Base-by-base conservation (phyloP, 1,140 invertebrate genomes). In the Drosophila azteca region DNA sequence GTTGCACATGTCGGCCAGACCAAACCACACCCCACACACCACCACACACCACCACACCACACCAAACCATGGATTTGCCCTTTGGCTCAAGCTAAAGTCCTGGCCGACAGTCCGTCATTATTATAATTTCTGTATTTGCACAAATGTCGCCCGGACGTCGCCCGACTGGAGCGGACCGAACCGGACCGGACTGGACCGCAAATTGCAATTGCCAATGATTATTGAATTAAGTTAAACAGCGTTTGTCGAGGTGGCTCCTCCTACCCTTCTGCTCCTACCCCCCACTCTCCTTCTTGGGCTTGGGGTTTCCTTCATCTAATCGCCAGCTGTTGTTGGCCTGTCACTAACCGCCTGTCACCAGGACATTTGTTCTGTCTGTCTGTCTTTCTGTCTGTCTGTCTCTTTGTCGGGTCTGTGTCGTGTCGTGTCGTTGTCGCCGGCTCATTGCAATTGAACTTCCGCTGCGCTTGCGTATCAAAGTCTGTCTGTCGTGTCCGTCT, bases 121-220 rank as follows among this genome's bases (percentile, higher is more conserved):
- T 90, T 90, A 90, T 90, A 90, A 90, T 90, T 90, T 90, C 87
- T 90, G 87, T 90, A 90, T 90, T 90, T 90, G 87, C 76, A 90
- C 87, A 90, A 87, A 87, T 90, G 79, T 79, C 79, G 79, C 50
- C 59, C 50, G 67, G 65, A 64, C 70, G 63, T 83, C 64, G 76
- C 76, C 76, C 58, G 83, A 0, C 17, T n/a, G n/a, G n/a, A n/a
- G n/a, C 17, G 17, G 17, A 20, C 17, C 17, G 0, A 1, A 20
- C 17, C 17, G 17, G 17, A 20, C 17, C 17, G 17, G 0, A 20
- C 17, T 1, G 17, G 0, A 60, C 72, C 83, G 73, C 85, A 90
- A 90, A 90, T 90, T 90, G 78, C 83, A 90, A 90, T 90, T 87
- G 88, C 79, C 87, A 88, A 87, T 89, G 87, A 90, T 90, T 90